Conservation (phyloP, 2,888 invertebrate genomes). For the Julus scanicus region DNA sequence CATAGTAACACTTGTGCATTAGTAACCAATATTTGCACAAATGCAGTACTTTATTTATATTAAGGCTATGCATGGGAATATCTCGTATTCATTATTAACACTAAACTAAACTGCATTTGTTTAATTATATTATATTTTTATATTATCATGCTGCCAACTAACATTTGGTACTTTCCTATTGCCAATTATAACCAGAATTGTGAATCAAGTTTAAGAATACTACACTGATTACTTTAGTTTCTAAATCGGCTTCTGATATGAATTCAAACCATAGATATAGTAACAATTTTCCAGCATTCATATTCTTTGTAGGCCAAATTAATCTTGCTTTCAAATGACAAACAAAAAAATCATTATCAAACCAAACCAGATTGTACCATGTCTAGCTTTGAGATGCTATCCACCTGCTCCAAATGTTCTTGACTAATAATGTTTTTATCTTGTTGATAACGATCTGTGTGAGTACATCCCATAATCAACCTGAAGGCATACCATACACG, state of each 20-base stretch:
- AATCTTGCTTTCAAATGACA: slow-evolving; percentile 1
- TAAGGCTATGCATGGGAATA: too few species aligned
- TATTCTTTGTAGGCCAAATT: background rate
- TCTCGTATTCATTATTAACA: too few species aligned
- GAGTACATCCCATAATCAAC: background rate
- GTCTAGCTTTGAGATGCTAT: background rate
- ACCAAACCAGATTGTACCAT: background rate
- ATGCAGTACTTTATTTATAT: too few species aligned
- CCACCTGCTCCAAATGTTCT: background rate
- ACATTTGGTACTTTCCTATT: too few species aligned
- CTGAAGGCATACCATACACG: background rate
- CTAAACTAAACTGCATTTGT: too few species aligned
- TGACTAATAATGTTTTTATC: background rate
- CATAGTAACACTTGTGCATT: too few species aligned
- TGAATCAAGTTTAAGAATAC: background rate
- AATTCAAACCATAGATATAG: background rate
- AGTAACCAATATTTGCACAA: too few species aligned
- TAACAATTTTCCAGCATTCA: background rate
- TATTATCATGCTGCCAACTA: too few species aligned
- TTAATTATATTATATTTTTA: too few species aligned
- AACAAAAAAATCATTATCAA: background rate
- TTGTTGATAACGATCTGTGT: background rate
- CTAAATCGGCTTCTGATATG: background rate
- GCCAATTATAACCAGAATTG: background rate
- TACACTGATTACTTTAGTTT: background rate